Conservation (phyloP, 2,797 vertebrate species). For the Capromys pilorides region DNA sequence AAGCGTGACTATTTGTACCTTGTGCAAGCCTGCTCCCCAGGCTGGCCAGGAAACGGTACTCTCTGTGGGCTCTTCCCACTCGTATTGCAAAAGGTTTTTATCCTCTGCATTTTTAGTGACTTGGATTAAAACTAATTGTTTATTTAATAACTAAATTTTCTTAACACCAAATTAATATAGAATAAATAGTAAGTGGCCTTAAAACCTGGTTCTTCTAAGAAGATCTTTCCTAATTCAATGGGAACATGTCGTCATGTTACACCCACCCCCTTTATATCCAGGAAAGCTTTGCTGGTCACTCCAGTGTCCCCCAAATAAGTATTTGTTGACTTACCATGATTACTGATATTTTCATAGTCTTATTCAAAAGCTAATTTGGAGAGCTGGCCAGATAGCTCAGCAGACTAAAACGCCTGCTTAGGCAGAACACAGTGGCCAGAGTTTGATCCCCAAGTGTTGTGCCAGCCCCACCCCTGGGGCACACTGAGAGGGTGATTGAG, state of each 20-base stretch:
- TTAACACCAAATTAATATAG: constrained; percentile 29
- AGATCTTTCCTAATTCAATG: neutral
- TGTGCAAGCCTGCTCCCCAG: neutral
- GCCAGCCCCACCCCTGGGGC: too few relatives aligned
- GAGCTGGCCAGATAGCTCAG: too few relatives aligned
- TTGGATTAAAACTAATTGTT: constrained; percentile 35
- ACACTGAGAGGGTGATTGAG: too few relatives aligned
- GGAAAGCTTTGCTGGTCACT: neutral
- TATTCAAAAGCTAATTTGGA: constrained; percentile 3
- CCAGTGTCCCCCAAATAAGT: neutral
- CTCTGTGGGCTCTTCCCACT: neutral
- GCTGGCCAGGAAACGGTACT: neutral
- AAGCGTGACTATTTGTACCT: neutral
- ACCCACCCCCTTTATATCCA: neutral
- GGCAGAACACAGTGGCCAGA: too few relatives aligned
- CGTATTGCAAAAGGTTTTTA: neutral
- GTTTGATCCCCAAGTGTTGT: too few relatives aligned
- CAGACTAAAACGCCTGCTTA: too few relatives aligned
- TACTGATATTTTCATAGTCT: constrained; percentile 29
- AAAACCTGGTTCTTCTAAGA: constrained; percentile 29
- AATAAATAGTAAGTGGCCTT: constrained; percentile 19
- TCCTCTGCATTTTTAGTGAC: constrained; percentile 28
- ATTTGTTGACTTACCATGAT: neutral
- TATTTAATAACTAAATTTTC: constrained; percentile 30
- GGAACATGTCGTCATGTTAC: neutral